These are phyloP conservation scores for Leucophora obtusa DNA, from an alignment of 2,888 invertebrate genomes.

Conservation along the genomic window DNA sequence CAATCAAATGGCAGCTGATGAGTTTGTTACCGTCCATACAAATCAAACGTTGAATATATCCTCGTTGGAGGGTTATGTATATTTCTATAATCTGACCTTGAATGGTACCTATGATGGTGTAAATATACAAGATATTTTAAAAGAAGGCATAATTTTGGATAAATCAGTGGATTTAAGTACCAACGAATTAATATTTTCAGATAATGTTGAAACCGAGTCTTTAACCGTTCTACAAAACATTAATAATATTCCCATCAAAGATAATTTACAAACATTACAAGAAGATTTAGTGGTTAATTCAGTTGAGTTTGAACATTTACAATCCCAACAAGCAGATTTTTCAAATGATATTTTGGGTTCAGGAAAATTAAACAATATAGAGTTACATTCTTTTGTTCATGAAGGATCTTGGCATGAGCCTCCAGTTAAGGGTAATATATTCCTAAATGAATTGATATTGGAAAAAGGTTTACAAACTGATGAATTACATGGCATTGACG, in stretches of 20 bases:
- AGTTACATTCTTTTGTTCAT: slow-evolving; percentile 74
- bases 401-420: slow-evolving; percentile 68
- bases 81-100: slow-evolving; percentile 79
- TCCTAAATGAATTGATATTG: slow-evolving; percentile 72
- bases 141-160: slow-evolving; percentile 78
- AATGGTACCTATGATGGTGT: slow-evolving; percentile 78
- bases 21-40: slow-evolving; percentile 79
- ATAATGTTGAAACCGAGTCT: slow-evolving; percentile 67
- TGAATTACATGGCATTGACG: slow-evolving; percentile 76
- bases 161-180: slow-evolving; percentile 66
- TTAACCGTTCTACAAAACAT: slow-evolving; percentile 74
- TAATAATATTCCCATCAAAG: slow-evolving; percentile 74
- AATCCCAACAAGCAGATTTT: slow-evolving; percentile 72
- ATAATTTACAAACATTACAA: slow-evolving; percentile 69
- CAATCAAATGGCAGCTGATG: slow-evolving; percentile 78
- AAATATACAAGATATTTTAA: slow-evolving; percentile 78
- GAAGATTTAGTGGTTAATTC: slow-evolving; percentile 71
- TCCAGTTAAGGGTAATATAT: slow-evolving; percentile 66
- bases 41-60: slow-evolving; percentile 79
- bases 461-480: slow-evolving; percentile 73
- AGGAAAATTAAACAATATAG: slow-evolving; percentile 71
- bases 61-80: slow-evolving; percentile 77
- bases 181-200: slow-evolving; percentile 76
- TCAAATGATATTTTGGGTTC: slow-evolving; percentile 75
- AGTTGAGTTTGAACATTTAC: slow-evolving; percentile 71